phyloP scores from a whole-genome alignment of 2,113 vertebrate species.

The Herpailurus yagouaroundi region DNA sequence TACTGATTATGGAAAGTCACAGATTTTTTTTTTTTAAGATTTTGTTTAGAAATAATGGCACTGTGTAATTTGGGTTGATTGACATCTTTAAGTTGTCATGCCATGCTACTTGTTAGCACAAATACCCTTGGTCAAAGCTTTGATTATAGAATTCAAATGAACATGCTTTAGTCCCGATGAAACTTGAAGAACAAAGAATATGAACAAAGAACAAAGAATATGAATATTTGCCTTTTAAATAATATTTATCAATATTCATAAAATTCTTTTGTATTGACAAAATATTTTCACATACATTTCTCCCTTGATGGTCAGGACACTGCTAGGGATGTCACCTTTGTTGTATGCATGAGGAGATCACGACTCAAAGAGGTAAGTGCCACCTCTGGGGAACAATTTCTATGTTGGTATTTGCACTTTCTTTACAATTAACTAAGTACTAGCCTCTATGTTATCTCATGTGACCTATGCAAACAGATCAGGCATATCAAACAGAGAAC shows the following conservation, averaged over 20 bases:
- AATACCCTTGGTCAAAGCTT: slow-evolving; percentile 29
- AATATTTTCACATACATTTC: neutral
- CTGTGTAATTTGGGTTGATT: neutral
- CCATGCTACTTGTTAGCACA: slow-evolving; percentile 31
- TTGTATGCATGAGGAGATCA: neutral
- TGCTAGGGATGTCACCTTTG: neutral
- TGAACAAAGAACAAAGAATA: slow-evolving; percentile 10
- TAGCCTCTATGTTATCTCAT: neutral
- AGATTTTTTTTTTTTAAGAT: neutral
- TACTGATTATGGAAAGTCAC: neutral
- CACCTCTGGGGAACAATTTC: neutral
- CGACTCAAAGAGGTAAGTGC: neutral
- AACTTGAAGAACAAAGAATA: slow-evolving; percentile 4
- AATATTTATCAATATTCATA: neutral
- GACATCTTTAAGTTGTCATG: slow-evolving; percentile 20
- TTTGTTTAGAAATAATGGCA: neutral
- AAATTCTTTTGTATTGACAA: neutral
- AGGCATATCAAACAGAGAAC: neutral
- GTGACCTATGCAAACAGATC: neutral
- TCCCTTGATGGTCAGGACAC: neutral
- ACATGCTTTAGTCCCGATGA: neutral
- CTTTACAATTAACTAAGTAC: neutral
- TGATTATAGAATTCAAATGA: slow-evolving; percentile 4
- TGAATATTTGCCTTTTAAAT: neutral
- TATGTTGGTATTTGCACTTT: neutral